Percentiles rank a stretch among this genome's conserved stretches.
These are phyloP conservation scores for Cherax destructor DNA, from an alignment of 1,140 invertebrate species.

Conservation along the genomic window DNA sequence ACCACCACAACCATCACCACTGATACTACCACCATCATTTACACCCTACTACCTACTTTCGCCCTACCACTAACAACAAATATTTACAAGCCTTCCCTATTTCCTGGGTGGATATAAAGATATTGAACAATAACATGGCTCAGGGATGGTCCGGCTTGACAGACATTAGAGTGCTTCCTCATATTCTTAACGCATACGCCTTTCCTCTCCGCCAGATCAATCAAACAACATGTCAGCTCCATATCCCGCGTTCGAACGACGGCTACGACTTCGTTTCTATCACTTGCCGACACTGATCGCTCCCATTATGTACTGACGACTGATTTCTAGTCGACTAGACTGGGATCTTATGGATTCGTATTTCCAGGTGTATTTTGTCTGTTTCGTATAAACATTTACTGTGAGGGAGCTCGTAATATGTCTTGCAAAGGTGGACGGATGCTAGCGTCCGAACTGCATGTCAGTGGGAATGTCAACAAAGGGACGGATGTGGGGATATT, in stretches of 20 bases:
- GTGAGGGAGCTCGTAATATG: background rate
- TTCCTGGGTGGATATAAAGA: background rate
- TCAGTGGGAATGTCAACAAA: constrained; percentile 58
- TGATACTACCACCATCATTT: too few species aligned
- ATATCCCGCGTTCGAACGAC: constrained; percentile 35
- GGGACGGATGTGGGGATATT: constrained; percentile 38
- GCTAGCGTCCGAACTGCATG: background rate
- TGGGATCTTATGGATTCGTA: constrained; percentile 5
- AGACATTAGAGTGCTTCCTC: constrained; percentile 41
- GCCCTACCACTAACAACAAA: too few species aligned
- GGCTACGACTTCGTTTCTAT: constrained; percentile 18
- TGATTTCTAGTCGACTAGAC: constrained; percentile 20
- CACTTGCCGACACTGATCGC: background rate
- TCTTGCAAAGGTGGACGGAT: constrained; percentile 1
- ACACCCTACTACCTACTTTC: too few species aligned
- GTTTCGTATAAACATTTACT: constrained; percentile 9
- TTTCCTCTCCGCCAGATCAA: constrained; percentile 48
- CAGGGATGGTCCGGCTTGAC: background rate
- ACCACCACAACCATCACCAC: too few species aligned
- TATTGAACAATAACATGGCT: constrained; percentile 9
- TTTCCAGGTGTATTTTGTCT: background rate
- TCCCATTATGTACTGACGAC: constrained; percentile 11
- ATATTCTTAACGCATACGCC: constrained; percentile 48
- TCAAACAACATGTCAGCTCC: constrained; percentile 54
- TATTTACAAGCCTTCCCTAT: too few species aligned